These are phyloP conservation scores for Rhinoderma darwinii DNA, from an alignment of 2,113 vertebrate genomes.

Conservation along the genomic window DNA sequence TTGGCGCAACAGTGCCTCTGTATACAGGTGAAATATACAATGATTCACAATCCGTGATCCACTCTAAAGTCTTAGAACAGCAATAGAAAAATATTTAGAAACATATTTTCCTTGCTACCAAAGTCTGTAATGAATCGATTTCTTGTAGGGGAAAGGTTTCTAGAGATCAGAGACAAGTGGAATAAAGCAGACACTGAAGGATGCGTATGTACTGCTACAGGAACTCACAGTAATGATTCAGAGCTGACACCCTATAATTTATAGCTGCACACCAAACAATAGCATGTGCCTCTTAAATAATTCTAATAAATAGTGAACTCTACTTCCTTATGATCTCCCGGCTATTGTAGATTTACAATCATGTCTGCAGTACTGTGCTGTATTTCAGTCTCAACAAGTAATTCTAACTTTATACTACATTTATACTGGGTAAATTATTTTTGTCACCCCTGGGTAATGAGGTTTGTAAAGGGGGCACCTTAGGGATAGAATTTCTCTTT, in stretches of 20 bases:
- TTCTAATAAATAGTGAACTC: slow-evolving; percentile 24
- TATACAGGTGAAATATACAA: neutral
- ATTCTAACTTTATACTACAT: neutral
- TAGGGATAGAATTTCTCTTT: too few species aligned
- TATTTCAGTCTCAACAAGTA: neutral
- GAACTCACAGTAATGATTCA: slow-evolving; percentile 30
- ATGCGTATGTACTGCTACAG: neutral
- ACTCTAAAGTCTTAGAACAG: too few species aligned
- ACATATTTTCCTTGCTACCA: too few species aligned
- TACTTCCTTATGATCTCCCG: slow-evolving; percentile 5
- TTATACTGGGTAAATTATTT: too few species aligned
- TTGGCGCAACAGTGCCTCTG: neutral
- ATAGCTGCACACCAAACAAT: slow-evolving; percentile 3
- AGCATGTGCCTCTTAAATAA: slow-evolving; percentile 36
- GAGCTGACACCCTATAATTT: slow-evolving; percentile 42
- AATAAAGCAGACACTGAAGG: neutral
- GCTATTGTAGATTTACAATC: neutral
- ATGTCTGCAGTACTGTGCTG: neutral
- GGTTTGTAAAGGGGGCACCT: too few species aligned
- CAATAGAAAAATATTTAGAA: too few species aligned
- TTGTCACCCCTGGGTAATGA: neutral
- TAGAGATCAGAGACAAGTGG: neutral
- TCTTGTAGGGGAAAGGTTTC: neutral
- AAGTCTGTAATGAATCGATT: neutral
- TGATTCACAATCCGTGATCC: too few species aligned